Evolutionary conservation across 2,113 vertebrate genomes (phyloP).

Genomic region (Perccottus glenii): DNA sequence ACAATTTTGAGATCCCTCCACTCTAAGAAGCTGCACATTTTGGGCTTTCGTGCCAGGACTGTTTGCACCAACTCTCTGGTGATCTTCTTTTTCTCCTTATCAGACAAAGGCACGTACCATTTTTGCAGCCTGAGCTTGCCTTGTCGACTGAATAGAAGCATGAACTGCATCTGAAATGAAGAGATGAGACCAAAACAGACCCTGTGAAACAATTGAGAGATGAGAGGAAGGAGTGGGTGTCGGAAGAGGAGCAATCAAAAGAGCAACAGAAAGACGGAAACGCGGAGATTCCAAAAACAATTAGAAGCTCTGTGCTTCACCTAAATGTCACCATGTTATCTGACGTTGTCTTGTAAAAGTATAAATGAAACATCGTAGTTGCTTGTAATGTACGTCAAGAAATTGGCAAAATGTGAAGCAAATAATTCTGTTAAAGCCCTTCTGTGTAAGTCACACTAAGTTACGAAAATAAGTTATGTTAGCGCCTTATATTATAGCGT

Average conservation of each 20-base stretch:
- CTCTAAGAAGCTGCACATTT: conserved; percentile 99
- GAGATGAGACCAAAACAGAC: conserved; percentile 10
- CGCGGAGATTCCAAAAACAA: neutral
- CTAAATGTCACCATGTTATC: neutral
- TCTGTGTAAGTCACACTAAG: too few relatives aligned
- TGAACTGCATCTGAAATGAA: conserved; percentile 95
- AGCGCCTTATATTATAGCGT: too few relatives aligned
- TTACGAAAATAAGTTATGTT: too few relatives aligned
- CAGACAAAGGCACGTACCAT: conserved; percentile 97
- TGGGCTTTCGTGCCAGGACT: conserved; percentile 94
- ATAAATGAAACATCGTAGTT: too few relatives aligned
- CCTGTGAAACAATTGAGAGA: conserved; percentile 7
- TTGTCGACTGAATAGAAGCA: conserved; percentile 98
- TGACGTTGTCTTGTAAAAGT: neutral
- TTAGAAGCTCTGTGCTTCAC: neutral
- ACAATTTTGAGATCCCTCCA: conserved; percentile 89
- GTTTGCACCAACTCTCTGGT: conserved; percentile 97
- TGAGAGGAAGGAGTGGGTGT: conserved; percentile 21
- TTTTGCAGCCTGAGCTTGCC: conserved; percentile 98
- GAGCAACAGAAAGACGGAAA: conserved; percentile 5
- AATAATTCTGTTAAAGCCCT: too few relatives aligned
- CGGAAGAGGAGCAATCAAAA: neutral
- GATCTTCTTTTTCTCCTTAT: conserved; percentile 99
- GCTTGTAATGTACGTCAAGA: too few relatives aligned
- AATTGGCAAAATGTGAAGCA: too few relatives aligned